A percentile compares a stretch with the other conserved stretches of the same genome.
Evolutionary conservation across 37 sponge, comb jelly and placozoan genomes (phyloP).

Genomic region (Geodia barretti): DNA sequence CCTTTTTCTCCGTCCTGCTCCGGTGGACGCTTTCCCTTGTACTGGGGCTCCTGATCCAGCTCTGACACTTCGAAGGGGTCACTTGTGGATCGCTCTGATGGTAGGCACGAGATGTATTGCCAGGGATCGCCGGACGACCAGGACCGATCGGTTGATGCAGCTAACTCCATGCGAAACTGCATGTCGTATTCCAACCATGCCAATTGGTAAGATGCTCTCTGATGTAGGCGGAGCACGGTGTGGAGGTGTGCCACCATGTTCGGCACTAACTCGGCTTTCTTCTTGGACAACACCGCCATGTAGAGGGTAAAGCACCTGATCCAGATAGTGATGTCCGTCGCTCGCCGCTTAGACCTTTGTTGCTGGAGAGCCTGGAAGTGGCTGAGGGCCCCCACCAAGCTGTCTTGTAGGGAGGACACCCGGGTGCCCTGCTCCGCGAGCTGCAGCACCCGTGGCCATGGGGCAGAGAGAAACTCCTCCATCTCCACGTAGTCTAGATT

Average conservation of each 20-base stretch:
- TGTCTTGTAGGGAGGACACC: neutral
- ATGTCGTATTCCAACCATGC: constrained; percentile 4
- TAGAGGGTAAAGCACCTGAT: constrained; percentile 7
- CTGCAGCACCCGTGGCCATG: neutral
- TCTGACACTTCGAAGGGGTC: neutral
- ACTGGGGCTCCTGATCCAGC: neutral
- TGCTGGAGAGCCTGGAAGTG: neutral
- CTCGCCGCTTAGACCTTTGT: neutral
- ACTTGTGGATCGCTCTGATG: neutral
- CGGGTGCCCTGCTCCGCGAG: neutral
- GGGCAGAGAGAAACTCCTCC: constrained; percentile 6
- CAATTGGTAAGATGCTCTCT: neutral
- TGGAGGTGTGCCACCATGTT: constrained; percentile 13
- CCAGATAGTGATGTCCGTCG: neutral
- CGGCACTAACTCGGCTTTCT: constrained; percentile 1
- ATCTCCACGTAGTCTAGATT: constrained; percentile 4
- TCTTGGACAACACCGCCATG: constrained; percentile 3
- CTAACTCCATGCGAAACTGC: neutral
- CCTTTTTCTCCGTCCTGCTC: neutral
- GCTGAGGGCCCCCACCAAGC: neutral
- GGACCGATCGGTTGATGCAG: neutral
- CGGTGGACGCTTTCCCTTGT: neutral
- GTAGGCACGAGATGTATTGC: neutral
- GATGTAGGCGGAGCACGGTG: neutral
- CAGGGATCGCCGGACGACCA: neutral